Conservation (phyloP, 1,140 invertebrate genomes). For the Zaprionus ghesquierei region DNA sequence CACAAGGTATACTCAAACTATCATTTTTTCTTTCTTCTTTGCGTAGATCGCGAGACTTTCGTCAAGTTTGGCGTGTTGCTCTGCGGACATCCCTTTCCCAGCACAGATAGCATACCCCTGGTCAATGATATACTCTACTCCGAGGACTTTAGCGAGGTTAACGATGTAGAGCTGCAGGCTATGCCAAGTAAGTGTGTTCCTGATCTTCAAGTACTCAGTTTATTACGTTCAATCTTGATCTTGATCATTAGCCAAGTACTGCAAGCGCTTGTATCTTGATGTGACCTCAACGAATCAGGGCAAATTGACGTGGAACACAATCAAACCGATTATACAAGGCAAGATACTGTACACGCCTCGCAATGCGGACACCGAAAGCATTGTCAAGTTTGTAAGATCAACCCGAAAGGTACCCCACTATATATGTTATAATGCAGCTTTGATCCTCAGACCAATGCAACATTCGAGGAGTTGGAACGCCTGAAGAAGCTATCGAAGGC, state of each 20-base stretch:
- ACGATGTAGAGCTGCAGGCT: constrained; percentile 83
- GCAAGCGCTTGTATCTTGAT: constrained; percentile 85
- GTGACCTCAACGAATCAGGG: constrained; percentile 85
- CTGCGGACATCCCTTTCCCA: constrained; percentile 85
- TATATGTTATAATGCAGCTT: not conserved
- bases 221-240: not conserved
- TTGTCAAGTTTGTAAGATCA: constrained; percentile 84
- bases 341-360: constrained; percentile 86
- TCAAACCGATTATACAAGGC: constrained; percentile 87
- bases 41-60: constrained; percentile 71
- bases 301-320: constrained; percentile 87
- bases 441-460: constrained; percentile 83
- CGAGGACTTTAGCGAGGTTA: constrained; percentile 83
- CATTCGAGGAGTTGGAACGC: constrained; percentile 84
- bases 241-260: constrained; percentile 84
- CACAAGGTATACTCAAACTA: not conserved
- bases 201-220: not conserved
- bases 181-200: constrained; percentile 84
- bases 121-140: constrained; percentile 83
- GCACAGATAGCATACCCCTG: constrained; percentile 74
- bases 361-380: constrained; percentile 82
- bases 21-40: not conserved
- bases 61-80: constrained; percentile 84
- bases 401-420: not conserved
- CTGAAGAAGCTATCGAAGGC: constrained; percentile 70